Evolutionary conservation across 1,140 invertebrate genomes (phyloP).

Genomic region (Euglossa dilemma): DNA sequence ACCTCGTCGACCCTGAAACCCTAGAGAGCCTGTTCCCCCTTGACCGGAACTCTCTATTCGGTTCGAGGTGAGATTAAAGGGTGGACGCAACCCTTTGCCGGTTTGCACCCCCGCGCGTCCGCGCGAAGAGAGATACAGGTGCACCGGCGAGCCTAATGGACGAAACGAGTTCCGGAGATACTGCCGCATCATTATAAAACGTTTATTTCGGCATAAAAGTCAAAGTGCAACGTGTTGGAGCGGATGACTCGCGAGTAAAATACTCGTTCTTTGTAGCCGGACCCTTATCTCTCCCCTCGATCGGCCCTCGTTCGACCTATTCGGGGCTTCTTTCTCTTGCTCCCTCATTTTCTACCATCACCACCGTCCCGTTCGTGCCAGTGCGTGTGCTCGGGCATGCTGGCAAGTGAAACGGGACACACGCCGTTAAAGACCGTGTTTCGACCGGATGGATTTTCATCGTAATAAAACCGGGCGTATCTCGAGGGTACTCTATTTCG

Average conservation of each 20-base stretch:
- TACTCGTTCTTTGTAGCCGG: slow-evolving; percentile 44
- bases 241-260: slow-evolving; percentile 66
- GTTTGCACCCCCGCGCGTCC: slow-evolving; percentile 53
- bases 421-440: not conserved
- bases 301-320: slow-evolving; percentile 32
- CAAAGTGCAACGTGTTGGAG: slow-evolving; percentile 61
- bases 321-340: not conserved
- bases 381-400: not conserved
- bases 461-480: slow-evolving; percentile 27
- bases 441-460: slow-evolving; percentile 24
- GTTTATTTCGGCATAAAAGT: slow-evolving; percentile 72
- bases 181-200: slow-evolving; percentile 73
- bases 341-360: not conserved
- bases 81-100: slow-evolving; percentile 65
- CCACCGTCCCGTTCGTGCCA: not conserved
- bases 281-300: slow-evolving; percentile 44
- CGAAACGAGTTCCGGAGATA: slow-evolving; percentile 70
- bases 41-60: slow-evolving; percentile 38
- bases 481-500: slow-evolving; percentile 29
- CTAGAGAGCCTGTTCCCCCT: slow-evolving; percentile 39
- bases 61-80: slow-evolving; percentile 65
- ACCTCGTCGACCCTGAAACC: slow-evolving; percentile 46
- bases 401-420: not conserved
- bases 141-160: slow-evolving; percentile 64
- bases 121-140: slow-evolving; percentile 57